Evolutionary conservation across 2,888 invertebrate species (phyloP).

Genomic region (Sphinx pinastri): DNA sequence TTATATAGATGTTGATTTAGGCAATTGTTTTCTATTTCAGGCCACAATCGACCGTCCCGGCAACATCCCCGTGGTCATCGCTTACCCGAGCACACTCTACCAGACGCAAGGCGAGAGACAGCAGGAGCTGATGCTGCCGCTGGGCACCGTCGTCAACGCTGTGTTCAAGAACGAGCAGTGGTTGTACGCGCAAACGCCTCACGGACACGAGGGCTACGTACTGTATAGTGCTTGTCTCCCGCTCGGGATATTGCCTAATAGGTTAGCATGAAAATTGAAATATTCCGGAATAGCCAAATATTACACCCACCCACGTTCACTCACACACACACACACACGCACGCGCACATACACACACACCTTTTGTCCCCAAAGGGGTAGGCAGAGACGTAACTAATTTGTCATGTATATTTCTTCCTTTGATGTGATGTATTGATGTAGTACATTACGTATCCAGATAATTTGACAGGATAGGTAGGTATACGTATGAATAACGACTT

Average conservation of each 20-base stretch:
- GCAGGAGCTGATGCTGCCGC: constrained; percentile 87
- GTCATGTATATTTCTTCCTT: too few species aligned
- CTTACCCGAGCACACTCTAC: constrained; percentile 89
- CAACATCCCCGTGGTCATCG: constrained; percentile 92
- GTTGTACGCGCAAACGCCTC: constrained; percentile 94
- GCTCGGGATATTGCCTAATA: constrained; percentile 87
- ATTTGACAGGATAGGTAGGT: too few species aligned
- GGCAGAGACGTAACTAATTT: too few species aligned
- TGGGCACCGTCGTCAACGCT: constrained; percentile 94
- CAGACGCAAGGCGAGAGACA: constrained; percentile 89
- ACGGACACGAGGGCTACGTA: constrained; percentile 93
- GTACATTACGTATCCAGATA: too few species aligned
- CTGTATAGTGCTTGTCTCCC: constrained; percentile 90
- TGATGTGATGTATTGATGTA: too few species aligned
- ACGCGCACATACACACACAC: too few species aligned
- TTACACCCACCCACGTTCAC: too few species aligned
- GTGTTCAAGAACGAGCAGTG: constrained; percentile 93
- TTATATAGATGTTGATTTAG: too few species aligned
- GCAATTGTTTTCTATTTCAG: constrained; percentile 61
- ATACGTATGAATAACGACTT: too few species aligned
- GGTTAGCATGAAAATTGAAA: constrained; percentile 45
- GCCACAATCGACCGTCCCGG: constrained; percentile 92
- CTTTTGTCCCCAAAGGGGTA: too few species aligned
- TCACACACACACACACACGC: too few species aligned
- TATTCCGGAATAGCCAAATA: too few species aligned